Evolutionary conservation across 2,113 vertebrate genomes (phyloP), one percentile per base, ranked within the genome.

Genomic region (Beaufortia kweichowensis): DNA sequence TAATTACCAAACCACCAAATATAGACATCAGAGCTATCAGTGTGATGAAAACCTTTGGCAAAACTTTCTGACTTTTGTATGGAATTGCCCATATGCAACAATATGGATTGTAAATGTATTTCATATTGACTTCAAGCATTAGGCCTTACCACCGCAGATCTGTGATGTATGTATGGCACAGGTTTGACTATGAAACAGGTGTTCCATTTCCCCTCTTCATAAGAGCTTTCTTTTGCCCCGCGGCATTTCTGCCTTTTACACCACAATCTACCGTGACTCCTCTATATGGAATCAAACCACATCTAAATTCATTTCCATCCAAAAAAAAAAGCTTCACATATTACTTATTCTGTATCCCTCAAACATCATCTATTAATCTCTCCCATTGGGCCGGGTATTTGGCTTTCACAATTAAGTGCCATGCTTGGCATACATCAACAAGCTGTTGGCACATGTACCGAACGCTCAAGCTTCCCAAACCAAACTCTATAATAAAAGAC

Each of bases 201-300:
- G 81, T 79, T 82, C 81, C 81, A 82, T 79, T 82, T 82, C 81
- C 71, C 81, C 64, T 76, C 66, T 66, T 11, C 61, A 76, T 76
- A 50, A 76, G 23, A 39, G n/a, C 64, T 75, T 75, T 48, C 72
- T 64, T 82, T 39, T 3, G 50, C 62, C 35, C 67, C 65, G 35
- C 67, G 65, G 60, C 80, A 71, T 76, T 41, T 59, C 26, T 33
- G 2, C 8, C 50, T 53, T 66, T 76, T 60, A 71, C 75, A 67
- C 77, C 62, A 75, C 35, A 78, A 65, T 41, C n/a, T 24, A 59
- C 50, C 64, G 19, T 75, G 48, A 78, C 48, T 78, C 39, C 50
- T 35, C 41, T 28, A n/a, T 78, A 28, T 55, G 29, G 33, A 66
- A 21, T 66, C 24, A 73, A 69, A 82, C 43, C 60, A 9, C 48